Percentiles rank a stretch among this genome's conserved stretches.
Evolutionary conservation across 2,888 invertebrate genomes (phyloP).

Genomic region (Synergus umbraculus): DNA sequence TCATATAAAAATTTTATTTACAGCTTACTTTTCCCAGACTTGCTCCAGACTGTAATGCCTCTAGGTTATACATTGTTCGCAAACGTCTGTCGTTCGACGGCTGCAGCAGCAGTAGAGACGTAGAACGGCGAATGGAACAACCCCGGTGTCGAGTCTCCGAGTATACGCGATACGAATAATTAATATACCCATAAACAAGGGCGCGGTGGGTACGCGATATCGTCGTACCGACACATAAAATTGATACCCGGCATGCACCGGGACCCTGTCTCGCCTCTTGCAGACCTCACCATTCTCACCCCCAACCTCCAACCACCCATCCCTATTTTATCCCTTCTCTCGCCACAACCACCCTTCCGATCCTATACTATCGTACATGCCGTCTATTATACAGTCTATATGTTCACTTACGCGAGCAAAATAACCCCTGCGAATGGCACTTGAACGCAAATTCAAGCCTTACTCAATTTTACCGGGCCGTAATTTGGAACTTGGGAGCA

Average conservation of each 20-base stretch:
- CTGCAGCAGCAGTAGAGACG: background rate
- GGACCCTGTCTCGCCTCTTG: constrained; percentile 44
- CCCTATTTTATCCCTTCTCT: background rate
- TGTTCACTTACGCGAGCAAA: background rate
- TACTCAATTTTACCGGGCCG: background rate
- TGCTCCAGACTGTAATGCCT: no score
- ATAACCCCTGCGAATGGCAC: constrained; percentile 4
- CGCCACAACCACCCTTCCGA: background rate
- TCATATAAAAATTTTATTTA: no score
- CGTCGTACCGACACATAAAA: constrained; percentile 70
- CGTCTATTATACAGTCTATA: background rate
- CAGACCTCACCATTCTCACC: background rate
- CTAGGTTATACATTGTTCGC: no score
- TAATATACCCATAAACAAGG: constrained; percentile 75
- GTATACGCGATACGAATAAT: constrained; percentile 75
- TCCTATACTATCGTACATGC: background rate
- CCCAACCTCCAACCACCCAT: no score
- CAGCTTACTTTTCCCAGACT: no score
- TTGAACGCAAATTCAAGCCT: background rate
- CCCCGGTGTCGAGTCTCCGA: constrained; percentile 58
- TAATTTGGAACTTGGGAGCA: background rate
- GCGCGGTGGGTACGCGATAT: constrained; percentile 61
- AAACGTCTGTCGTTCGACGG: constrained; percentile 26
- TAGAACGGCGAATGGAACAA: constrained; percentile 47
- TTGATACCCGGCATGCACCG: constrained; percentile 67